These are phyloP conservation scores for Pachyramphus minor DNA, from an alignment of 2,113 vertebrate genomes.

Conservation along the genomic window DNA sequence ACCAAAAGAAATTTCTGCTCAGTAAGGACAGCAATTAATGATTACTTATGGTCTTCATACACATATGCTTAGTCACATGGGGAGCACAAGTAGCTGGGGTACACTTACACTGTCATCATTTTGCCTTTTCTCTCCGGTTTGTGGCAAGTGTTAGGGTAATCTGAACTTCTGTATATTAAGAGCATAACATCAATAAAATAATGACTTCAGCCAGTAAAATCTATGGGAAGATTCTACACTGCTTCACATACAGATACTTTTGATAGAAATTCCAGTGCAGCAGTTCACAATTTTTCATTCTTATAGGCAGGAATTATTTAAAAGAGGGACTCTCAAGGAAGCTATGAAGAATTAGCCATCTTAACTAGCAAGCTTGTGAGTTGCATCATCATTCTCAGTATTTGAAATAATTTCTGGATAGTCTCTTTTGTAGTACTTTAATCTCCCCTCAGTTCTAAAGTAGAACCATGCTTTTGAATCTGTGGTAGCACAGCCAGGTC, in stretches of 20 bases:
- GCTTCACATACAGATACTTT: background rate
- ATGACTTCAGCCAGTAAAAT: background rate
- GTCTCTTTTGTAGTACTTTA: background rate
- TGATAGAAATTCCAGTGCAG: background rate
- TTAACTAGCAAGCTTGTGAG: background rate
- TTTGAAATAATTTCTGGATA: background rate
- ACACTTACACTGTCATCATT: background rate
- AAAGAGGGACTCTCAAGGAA: background rate
- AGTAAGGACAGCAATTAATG: background rate
- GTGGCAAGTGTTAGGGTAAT: background rate
- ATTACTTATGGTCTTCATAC: background rate
- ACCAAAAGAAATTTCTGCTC: background rate
- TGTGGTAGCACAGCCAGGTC: background rate
- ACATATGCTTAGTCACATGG: background rate
- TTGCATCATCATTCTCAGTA: background rate
- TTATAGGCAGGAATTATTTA: background rate
- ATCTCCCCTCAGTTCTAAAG: background rate
- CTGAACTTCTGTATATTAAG: background rate
- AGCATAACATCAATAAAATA: background rate
- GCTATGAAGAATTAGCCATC: background rate
- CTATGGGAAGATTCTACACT: background rate
- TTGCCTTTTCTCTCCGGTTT: background rate
- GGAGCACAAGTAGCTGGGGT: background rate
- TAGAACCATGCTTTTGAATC: background rate
- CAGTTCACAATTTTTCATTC: background rate